A percentile compares a stretch with the other conserved stretches of the same genome.
These are phyloP conservation scores for Ceyx erithaca DNA, from an alignment of 2,797 vertebrate species.

Conservation along the genomic window DNA sequence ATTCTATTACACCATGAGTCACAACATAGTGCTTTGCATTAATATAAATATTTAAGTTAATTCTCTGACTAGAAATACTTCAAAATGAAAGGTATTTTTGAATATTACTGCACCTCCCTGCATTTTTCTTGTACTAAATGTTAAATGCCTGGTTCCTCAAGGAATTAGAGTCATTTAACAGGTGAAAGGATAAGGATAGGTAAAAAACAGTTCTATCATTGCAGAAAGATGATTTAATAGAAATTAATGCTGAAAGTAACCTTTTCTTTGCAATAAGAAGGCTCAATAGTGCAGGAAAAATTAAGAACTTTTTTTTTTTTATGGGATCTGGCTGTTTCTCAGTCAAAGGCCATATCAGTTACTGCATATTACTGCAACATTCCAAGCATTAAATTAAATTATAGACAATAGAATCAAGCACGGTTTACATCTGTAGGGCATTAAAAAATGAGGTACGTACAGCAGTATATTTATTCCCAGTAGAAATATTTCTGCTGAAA, in stretches of 20 bases:
- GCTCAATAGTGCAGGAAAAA: neutral
- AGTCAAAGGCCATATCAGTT: slow-evolving; percentile 55
- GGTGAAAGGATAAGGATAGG: neutral
- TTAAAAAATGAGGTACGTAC: slow-evolving; percentile 39
- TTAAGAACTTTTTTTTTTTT: neutral
- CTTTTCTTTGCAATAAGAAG: neutral
- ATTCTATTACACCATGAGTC: neutral
- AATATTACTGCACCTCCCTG: neutral
- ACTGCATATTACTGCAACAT: slow-evolving; percentile 35
- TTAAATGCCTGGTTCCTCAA: neutral
- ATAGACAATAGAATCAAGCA: slow-evolving; percentile 47
- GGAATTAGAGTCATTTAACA: neutral
- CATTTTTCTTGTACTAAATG: neutral
- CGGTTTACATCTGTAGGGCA: slow-evolving; percentile 50
- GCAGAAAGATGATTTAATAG: neutral
- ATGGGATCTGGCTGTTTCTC: slow-evolving; percentile 10
- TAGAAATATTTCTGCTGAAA: slow-evolving; percentile 37
- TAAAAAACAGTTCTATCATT: neutral
- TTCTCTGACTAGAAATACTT: neutral
- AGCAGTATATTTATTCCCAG: slow-evolving; percentile 47
- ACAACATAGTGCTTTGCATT: neutral
- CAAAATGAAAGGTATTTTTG: neutral
- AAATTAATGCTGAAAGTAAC: neutral
- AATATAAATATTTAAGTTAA: neutral
- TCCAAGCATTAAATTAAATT: slow-evolving; percentile 69